These are phyloP conservation scores for Argya squamiceps DNA, from an alignment of 2,797 vertebrate species.

Conservation along the genomic window DNA sequence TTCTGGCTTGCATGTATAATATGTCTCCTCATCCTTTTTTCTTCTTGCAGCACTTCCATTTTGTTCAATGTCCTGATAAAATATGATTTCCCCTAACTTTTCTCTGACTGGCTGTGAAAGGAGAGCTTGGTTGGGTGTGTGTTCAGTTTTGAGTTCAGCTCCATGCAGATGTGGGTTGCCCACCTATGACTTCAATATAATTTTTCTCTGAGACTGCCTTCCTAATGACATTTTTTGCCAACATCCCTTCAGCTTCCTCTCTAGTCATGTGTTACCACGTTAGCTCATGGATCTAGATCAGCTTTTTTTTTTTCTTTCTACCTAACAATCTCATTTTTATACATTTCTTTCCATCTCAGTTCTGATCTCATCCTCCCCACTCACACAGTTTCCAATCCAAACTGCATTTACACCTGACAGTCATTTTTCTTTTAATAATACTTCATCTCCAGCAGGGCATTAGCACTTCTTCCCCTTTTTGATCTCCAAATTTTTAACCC, in stretches of 20 bases:
- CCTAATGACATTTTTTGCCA: not conserved
- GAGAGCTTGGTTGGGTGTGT: not conserved
- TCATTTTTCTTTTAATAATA: not conserved
- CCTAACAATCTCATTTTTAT: not conserved
- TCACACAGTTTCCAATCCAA: not conserved
- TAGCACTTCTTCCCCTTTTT: not conserved
- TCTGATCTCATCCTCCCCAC: not conserved
- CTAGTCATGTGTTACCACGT: not conserved
- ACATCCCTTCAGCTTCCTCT: not conserved
- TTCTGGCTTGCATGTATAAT: not conserved
- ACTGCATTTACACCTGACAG: constrained; percentile 1
- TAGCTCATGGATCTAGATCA: not conserved
- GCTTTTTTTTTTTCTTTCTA: not conserved
- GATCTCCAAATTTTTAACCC: not conserved
- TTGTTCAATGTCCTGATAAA: not conserved
- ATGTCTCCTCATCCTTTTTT: not conserved
- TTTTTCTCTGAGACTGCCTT: not conserved
- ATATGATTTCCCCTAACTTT: not conserved
- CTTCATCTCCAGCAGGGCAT: not conserved
- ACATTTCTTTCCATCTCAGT: not conserved
- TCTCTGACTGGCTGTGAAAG: not conserved
- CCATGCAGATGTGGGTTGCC: not conserved
- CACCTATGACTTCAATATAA: rapidly evolving
- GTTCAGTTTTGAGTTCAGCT: not conserved
- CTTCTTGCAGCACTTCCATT: not conserved